Conservation (phyloP, 1,140 invertebrate genomes). For the Pollicipes pollicipes region DNA sequence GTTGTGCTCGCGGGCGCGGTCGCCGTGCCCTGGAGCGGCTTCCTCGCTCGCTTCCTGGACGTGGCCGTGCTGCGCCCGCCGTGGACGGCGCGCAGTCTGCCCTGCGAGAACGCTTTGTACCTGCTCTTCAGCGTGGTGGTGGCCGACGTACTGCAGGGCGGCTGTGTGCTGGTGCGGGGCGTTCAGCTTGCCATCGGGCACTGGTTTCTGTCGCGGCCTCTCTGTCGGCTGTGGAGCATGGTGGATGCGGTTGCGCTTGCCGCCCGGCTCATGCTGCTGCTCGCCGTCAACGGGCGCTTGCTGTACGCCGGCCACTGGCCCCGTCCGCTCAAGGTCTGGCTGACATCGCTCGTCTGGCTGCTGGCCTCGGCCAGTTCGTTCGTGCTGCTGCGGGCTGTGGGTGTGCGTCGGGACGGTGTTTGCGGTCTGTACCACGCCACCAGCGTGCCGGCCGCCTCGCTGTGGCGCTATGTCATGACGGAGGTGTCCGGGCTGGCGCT, state of each 20-base stretch:
- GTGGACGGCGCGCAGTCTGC: neutral
- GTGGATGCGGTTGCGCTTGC: neutral
- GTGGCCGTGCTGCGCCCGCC: neutral
- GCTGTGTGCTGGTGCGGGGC: neutral
- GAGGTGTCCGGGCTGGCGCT: neutral
- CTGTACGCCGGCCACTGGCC: neutral
- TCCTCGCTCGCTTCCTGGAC: neutral
- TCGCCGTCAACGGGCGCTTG: neutral
- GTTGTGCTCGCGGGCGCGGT: neutral
- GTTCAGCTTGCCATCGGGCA: neutral
- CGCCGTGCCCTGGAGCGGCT: neutral
- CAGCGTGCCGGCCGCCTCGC: neutral
- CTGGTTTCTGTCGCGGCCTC: neutral
- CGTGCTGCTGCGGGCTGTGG: neutral
- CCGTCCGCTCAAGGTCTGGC: neutral
- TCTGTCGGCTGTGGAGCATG: neutral
- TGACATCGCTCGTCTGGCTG: neutral
- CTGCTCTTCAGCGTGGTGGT: neutral
- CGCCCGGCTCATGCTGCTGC: neutral
- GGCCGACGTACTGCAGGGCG: neutral
- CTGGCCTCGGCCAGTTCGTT: neutral
- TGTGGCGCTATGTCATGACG: neutral
- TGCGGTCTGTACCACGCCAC: neutral
- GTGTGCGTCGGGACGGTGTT: neutral
- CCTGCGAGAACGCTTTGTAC: neutral